phyloP scores from a whole-genome alignment of 1,140 invertebrate species.

The Drosophila kikkawai region DNA sequence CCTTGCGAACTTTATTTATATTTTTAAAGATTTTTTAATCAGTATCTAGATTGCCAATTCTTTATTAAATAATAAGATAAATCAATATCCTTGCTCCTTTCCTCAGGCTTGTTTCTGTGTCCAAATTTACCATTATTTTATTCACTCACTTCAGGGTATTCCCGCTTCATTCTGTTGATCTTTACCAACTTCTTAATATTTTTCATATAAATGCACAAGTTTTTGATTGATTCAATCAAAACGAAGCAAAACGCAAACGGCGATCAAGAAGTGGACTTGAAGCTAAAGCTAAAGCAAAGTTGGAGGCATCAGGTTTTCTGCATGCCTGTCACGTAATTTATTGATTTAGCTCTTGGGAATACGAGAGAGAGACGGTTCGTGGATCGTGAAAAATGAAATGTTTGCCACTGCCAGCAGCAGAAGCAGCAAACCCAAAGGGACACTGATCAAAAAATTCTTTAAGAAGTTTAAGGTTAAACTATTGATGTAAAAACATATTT shows the following conservation, averaged over 20 bases:
- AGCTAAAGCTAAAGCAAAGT: slow-evolving; percentile 38
- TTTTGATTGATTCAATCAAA: slow-evolving; percentile 85
- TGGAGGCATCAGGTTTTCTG: slow-evolving; percentile 77
- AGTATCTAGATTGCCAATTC: not conserved
- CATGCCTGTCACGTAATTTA: slow-evolving; percentile 85
- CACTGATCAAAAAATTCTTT: slow-evolving; percentile 7
- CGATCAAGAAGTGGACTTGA: slow-evolving; percentile 49
- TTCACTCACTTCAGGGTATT: slow-evolving; percentile 25
- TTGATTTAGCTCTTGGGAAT: slow-evolving; percentile 85
- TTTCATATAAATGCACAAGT: slow-evolving; percentile 67
- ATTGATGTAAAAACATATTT: not conserved
- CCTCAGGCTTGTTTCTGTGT: too few relatives aligned
- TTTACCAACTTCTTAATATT: slow-evolving; percentile 20
- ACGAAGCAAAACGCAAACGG: slow-evolving; percentile 59
- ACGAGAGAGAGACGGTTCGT: slow-evolving; percentile 64
- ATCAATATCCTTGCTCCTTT: too few relatives aligned
- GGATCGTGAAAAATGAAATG: slow-evolving; percentile 79
- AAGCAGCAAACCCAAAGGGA: slow-evolving; percentile 26
- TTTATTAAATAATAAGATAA: not conserved
- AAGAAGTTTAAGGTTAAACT: not conserved
- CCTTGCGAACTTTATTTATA: not conserved
- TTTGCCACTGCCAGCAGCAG: slow-evolving; percentile 74
- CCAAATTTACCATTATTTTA: slow-evolving; percentile 6
- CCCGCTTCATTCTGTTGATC: slow-evolving; percentile 10
- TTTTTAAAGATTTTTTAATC: not conserved